Evolutionary conservation across 2,888 invertebrate species (phyloP).

Genomic region (Rhagium mordax): DNA sequence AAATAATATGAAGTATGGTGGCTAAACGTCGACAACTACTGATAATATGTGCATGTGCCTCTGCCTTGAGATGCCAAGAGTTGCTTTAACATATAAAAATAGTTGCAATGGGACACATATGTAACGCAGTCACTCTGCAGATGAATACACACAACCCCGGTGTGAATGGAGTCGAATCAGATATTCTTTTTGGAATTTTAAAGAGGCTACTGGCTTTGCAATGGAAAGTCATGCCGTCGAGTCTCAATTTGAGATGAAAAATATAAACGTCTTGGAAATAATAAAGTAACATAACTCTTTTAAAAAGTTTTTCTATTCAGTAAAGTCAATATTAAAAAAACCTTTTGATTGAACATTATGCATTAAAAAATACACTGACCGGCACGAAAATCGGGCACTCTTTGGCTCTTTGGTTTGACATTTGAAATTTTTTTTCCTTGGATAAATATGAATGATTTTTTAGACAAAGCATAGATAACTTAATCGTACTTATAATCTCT

Average conservation of each 20-base stretch:
- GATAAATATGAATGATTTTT: too few relatives aligned
- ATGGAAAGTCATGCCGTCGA: background rate
- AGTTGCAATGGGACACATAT: slow-evolving; percentile 37
- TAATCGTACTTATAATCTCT: too few relatives aligned
- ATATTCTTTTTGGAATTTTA: background rate
- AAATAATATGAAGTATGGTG: slow-evolving; percentile 26
- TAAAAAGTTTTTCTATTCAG: too few relatives aligned
- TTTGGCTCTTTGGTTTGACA: too few relatives aligned
- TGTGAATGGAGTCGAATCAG: slow-evolving; percentile 10
- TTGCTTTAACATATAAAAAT: slow-evolving; percentile 45
- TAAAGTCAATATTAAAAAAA: too few relatives aligned
- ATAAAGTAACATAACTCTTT: too few relatives aligned
- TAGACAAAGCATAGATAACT: too few relatives aligned
- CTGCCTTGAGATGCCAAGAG: slow-evolving; percentile 34
- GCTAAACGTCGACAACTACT: slow-evolving; percentile 38
- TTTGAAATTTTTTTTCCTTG: too few relatives aligned
- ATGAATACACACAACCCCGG: slow-evolving; percentile 3
- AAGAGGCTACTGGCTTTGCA: background rate
- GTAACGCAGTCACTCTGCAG: slow-evolving; percentile 9
- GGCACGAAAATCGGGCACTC: too few relatives aligned
- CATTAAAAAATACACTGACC: too few relatives aligned
- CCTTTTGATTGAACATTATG: too few relatives aligned
- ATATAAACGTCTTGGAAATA: background rate
- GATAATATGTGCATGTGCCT: slow-evolving; percentile 48
- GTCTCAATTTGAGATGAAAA: background rate